Evolutionary conservation across 2,113 vertebrate genomes (phyloP).

Genomic region (Orthonyx spaldingii): DNA sequence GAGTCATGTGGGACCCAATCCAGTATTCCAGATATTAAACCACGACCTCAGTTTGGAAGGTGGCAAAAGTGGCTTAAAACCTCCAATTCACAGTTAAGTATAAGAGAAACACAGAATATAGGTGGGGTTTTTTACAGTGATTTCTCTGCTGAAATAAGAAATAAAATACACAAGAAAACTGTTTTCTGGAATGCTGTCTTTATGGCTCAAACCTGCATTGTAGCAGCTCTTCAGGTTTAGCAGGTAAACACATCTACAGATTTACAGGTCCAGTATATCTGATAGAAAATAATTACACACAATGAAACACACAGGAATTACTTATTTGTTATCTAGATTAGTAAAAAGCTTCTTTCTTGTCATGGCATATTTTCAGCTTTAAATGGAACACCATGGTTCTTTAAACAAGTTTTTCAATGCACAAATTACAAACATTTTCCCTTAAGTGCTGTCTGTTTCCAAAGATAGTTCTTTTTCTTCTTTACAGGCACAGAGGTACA

Average conservation of each 20-base stretch:
- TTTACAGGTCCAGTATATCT: not conserved
- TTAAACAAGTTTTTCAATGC: not conserved
- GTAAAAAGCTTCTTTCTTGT: not conserved
- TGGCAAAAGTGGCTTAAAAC: not conserved
- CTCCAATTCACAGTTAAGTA: not conserved
- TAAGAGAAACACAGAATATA: not conserved
- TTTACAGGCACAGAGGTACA: not conserved
- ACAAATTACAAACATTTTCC: not conserved
- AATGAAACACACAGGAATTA: not conserved
- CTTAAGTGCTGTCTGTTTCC: not conserved
- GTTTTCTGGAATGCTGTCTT: not conserved
- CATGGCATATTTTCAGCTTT: not conserved
- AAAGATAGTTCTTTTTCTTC: not conserved
- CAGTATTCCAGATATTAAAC: not conserved
- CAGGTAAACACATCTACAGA: not conserved
- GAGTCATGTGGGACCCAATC: rapidly evolving
- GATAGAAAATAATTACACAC: not conserved
- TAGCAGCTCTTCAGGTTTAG: not conserved
- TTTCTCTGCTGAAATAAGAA: not conserved
- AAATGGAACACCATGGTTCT: not conserved
- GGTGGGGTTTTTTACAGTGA: not conserved
- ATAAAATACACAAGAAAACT: not conserved
- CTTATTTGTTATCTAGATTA: not conserved
- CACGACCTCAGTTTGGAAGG: not conserved
- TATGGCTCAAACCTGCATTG: not conserved